Conservation (phyloP, 2,888 invertebrate genomes). For the Ariolimax columbianus region DNA sequence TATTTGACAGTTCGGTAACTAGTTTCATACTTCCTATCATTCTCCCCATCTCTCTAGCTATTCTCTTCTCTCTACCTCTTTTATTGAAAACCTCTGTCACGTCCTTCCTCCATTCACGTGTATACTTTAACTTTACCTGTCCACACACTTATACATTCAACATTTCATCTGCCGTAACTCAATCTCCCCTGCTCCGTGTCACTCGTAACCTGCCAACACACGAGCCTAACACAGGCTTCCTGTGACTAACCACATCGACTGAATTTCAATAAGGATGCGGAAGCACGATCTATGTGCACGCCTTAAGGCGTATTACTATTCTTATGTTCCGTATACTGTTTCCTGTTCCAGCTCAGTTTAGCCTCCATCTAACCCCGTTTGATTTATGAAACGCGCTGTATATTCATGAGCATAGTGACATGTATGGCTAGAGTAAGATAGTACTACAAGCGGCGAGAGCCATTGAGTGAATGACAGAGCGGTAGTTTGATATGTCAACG, state of each 20-base stretch:
- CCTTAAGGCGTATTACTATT: background rate
- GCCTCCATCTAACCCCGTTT: background rate
- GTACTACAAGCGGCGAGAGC: too few relatives aligned
- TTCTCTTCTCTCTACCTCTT: too few relatives aligned
- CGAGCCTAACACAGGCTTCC: background rate
- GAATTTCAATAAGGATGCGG: constrained; percentile 13
- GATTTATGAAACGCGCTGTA: background rate
- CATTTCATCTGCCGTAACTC: too few relatives aligned
- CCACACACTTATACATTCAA: too few relatives aligned
- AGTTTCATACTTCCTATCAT: background rate
- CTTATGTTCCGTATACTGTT: background rate
- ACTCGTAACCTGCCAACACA: background rate
- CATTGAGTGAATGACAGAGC: too few relatives aligned
- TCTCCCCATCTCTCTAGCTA: background rate
- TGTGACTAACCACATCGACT: background rate
- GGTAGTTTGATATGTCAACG: too few relatives aligned
- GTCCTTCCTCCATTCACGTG: too few relatives aligned
- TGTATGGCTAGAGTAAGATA: too few relatives aligned
- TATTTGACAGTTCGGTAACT: too few relatives aligned
- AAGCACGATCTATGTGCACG: background rate
- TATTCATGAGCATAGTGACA: background rate
- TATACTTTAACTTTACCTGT: too few relatives aligned
- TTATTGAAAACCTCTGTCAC: too few relatives aligned
- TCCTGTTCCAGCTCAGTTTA: background rate
- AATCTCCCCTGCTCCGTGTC: too few relatives aligned